A percentile compares a stretch with the other conserved stretches of the same genome.
Evolutionary conservation across 2,797 vertebrate genomes (phyloP).

Genomic region (Mormyrops boulengeri): DNA sequence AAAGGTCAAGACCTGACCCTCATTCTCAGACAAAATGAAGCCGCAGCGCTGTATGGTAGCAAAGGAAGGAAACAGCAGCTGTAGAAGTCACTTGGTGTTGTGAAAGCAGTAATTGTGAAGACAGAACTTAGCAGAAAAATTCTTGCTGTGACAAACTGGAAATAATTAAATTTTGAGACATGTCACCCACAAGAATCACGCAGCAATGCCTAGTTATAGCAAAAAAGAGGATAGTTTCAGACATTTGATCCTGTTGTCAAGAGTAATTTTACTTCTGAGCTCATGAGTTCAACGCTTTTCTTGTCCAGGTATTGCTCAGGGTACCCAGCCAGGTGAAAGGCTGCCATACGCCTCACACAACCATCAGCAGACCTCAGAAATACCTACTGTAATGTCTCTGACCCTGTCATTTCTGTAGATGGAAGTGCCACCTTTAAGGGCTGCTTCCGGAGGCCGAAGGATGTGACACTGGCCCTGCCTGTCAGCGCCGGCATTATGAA

Average conservation of each 20-base stretch:
- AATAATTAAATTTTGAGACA: not conserved
- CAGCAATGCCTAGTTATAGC: not conserved
- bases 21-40: not conserved
- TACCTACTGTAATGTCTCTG: not conserved
- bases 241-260: not conserved
- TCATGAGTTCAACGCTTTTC: not conserved
- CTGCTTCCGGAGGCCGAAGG: slow-evolving; percentile 79
- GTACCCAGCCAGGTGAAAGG: not conserved
- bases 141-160: not conserved
- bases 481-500: slow-evolving; percentile 72
- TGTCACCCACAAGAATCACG: not conserved
- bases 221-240: not conserved
- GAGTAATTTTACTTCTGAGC: not conserved
- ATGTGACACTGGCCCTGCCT: slow-evolving; percentile 78
- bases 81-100: not conserved
- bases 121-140: not conserved
- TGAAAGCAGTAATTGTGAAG: not conserved
- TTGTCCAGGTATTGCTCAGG: not conserved
- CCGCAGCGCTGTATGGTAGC: not conserved
- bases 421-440: slow-evolving; percentile 93
- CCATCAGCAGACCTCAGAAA: not conserved
- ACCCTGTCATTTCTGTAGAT: slow-evolving; percentile 58
- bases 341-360: not conserved
- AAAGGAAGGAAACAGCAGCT: not conserved
- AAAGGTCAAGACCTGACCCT: not conserved